Conservation (phyloP, 2,888 invertebrate genomes). For the Cheilosia vulpina region DNA sequence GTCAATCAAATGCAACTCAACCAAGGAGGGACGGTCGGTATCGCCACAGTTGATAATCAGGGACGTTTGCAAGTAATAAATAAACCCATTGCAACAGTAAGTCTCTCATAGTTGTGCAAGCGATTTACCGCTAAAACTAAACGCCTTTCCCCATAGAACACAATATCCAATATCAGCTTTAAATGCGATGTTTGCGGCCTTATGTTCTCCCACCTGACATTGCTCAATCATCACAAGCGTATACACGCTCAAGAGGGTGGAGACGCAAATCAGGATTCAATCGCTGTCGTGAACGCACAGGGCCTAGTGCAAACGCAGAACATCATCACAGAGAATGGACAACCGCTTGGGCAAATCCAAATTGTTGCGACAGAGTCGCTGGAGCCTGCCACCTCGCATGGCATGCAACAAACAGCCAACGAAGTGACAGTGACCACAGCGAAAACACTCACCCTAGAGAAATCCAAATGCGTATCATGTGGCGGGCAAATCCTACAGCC, state of each 20-base stretch:
- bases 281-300: conserved; percentile 85
- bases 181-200: conserved; percentile 95
- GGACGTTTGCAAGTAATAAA: conserved; percentile 83
- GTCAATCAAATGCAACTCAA: conserved; percentile 93
- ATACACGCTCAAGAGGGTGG: conserved; percentile 88
- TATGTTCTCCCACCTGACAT: conserved; percentile 92
- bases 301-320: conserved; percentile 83
- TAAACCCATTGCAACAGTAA: conserved; percentile 83
- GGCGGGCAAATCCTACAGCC: conserved; percentile 85
- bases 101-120: conserved; percentile 41
- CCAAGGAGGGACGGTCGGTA: conserved; percentile 85
- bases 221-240: conserved; percentile 94
- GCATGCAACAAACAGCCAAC: conserved; percentile 75
- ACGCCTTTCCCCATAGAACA: conserved; percentile 84
- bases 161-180: conserved; percentile 92
- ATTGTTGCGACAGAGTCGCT: conserved; percentile 85
- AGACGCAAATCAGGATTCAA: conserved; percentile 83
- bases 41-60: conserved; percentile 83
- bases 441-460: conserved; percentile 85
- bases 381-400: conserved; percentile 78
- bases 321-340: conserved; percentile 82
- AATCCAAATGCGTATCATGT: conserved; percentile 86
- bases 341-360: conserved; percentile 85
- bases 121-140: background rate
- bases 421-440: conserved; percentile 82